A percentile compares a stretch with the other conserved stretches of the same genome.
Evolutionary conservation across 2,113 vertebrate species (phyloP).

Genomic region (Cnemophilus loriae): DNA sequence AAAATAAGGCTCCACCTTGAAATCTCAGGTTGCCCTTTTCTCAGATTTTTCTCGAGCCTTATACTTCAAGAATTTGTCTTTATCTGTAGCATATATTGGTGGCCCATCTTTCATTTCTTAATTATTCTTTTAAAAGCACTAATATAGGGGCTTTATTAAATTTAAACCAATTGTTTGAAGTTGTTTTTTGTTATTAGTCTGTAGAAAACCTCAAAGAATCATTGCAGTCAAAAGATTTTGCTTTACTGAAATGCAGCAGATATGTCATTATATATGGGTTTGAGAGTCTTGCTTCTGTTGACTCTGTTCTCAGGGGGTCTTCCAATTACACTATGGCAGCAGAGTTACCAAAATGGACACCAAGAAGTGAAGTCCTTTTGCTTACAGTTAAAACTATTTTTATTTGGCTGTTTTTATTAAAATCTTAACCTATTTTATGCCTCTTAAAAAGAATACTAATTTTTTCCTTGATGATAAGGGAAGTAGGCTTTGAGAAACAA

Average conservation of each 20-base stretch:
- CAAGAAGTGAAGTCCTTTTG: neutral
- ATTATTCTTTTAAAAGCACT: neutral
- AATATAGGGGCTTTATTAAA: neutral
- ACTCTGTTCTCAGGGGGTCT: neutral
- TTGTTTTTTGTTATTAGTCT: neutral
- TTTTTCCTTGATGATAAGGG: neutral
- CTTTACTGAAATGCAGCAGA: neutral
- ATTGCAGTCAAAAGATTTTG: neutral
- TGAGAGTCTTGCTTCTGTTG: neutral
- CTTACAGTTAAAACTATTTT: neutral
- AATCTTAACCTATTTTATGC: neutral
- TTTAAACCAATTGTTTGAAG: neutral
- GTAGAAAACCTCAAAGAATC: neutral
- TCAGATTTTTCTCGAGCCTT: neutral
- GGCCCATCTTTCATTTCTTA: neutral
- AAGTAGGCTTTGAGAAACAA: neutral
- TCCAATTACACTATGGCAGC: neutral
- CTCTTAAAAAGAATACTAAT: neutral
- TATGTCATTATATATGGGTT: constrained; percentile 1
- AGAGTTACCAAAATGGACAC: neutral
- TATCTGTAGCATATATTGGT: neutral
- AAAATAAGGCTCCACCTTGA: neutral
- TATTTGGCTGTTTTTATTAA: neutral
- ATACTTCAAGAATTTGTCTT: neutral
- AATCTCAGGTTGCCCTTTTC: neutral